These are phyloP conservation scores for Muraenolepis orangiensis DNA, from an alignment of 2,797 vertebrate species.

Conservation along the genomic window DNA sequence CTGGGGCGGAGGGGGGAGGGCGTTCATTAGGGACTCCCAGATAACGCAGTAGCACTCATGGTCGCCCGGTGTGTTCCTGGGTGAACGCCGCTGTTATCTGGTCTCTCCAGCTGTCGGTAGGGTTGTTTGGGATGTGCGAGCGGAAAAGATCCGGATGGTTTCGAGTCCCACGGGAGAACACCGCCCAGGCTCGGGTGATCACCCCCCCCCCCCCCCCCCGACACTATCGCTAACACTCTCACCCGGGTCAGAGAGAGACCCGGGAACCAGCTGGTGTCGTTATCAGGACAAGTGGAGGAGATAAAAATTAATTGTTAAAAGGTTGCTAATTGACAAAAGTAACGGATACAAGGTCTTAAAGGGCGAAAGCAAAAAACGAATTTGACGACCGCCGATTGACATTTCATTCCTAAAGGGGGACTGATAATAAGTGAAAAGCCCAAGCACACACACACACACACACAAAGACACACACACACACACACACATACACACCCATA, in stretches of 20 bases:
- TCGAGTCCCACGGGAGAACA: neutral
- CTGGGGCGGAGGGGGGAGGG: no score
- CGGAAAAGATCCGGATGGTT: neutral
- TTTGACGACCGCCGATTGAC: neutral
- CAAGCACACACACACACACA: constrained; percentile 9
- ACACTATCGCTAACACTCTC: neutral
- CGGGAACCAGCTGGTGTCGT: neutral
- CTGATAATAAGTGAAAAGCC: neutral
- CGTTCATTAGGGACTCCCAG: constrained; percentile 22
- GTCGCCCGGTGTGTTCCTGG: constrained; percentile 31
- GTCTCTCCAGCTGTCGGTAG: neutral
- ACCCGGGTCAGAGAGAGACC: neutral
- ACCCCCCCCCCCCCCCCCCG: neutral
- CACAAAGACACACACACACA: constrained; percentile 6
- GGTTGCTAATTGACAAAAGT: neutral
- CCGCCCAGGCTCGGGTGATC: neutral
- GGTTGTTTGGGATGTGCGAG: neutral
- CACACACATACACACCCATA: constrained; percentile 1
- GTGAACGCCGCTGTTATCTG: constrained; percentile 22
- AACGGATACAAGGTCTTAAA: neutral
- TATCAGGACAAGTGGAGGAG: neutral
- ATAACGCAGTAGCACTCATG: constrained; percentile 35
- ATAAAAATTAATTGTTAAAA: neutral
- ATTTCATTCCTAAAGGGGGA: neutral
- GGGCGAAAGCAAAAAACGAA: neutral